Base-by-base conservation (phyloP, 2,113 vertebrate species). In the Indri indri region DNA sequence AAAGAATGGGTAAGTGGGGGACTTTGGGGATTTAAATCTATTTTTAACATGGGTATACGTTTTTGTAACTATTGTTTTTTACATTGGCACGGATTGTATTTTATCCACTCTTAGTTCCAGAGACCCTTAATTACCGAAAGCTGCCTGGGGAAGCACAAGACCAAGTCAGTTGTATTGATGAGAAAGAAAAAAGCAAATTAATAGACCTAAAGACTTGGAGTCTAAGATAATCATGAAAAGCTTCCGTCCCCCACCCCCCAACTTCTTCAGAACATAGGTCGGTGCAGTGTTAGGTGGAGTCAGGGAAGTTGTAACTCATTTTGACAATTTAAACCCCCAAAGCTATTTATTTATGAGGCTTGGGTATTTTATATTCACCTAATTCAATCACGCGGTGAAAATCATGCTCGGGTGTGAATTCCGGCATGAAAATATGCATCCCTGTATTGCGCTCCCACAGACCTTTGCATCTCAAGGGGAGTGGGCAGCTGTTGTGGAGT, bases 81-180 rank as follows among this genome's bases (percentile, higher is more conserved):
- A 70, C 16, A 22, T 17, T n/a, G 59, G 6, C 13, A 52, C 18
- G 59, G 32, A 22, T 66, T 61, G 50, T 71, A 4, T 85, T 88
- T 54, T 79, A 25, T 47, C 47, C 22, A 25, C 74, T 79, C 37
- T 66, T 40, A 37, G 40, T 57, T 87, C 18, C 59, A 79, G 34
- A 95, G 65, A 88, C 22, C 12, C 40, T 88, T 70, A 76, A 77
- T 88, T 66, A 90, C n/a, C 77, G 73, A 13, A 97, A 89, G 54
- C n/a, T 80, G n/a, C 57, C 7, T 11, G 83, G 74, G 23, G 42
- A 87, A 91, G 50, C 27, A 4, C 37, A 45, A 66, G 68, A 66
- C 52, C 34, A 50, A 65, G 50, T 27, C 25, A n/a, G 40, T 90
- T 87, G 22, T 91, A 59, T 63, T 70, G 66, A 91, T 71, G 77